Conservation (phyloP, 2,113 vertebrate species). For the Onychostoma macrolepis region DNA sequence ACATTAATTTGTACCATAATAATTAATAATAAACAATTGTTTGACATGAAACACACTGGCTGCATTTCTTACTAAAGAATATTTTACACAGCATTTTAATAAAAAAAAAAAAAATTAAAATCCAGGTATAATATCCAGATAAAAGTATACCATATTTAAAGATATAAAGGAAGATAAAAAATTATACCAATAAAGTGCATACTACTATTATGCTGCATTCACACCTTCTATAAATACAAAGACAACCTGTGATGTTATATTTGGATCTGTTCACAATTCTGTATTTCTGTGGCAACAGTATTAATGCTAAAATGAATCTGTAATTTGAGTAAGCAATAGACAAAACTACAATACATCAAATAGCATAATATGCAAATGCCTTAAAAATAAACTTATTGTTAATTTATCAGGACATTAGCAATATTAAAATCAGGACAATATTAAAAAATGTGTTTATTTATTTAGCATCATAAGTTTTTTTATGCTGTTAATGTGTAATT, state of each 20-base stretch:
- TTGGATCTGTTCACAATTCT: background rate
- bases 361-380: background rate
- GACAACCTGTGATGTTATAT: background rate
- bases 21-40: slow-evolving; percentile 98
- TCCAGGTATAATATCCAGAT: background rate
- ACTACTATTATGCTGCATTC: background rate
- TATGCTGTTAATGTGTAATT: background rate
- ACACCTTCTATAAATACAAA: background rate
- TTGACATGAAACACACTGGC: slow-evolving; percentile 87
- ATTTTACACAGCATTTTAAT: background rate
- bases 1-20: slow-evolving; percentile 99
- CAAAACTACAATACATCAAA: background rate
- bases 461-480: no score
- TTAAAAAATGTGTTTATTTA: no score
- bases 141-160: background rate
- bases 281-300: background rate
- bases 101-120: no score
- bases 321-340: background rate
- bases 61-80: slow-evolving; percentile 56
- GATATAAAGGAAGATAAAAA: background rate
- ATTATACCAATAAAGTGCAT: background rate
- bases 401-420: background rate
- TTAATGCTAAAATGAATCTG: background rate
- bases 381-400: background rate
- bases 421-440: no score